Conservation (phyloP, 2,113 vertebrate species). For the Takifugu bimaculatus region DNA sequence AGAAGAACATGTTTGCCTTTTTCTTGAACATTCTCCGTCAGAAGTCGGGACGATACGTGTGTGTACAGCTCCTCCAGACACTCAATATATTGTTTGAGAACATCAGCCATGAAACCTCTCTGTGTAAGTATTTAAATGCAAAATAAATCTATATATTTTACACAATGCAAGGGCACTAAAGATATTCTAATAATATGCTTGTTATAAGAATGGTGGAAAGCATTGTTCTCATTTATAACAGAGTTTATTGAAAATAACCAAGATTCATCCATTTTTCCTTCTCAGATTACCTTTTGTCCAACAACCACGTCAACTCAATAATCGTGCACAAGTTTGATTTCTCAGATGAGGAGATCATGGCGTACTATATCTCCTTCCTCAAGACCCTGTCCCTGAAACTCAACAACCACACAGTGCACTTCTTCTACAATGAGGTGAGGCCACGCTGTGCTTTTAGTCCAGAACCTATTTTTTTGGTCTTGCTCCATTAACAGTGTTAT, state of each 20-base stretch:
- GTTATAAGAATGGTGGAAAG: neutral
- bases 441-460: neutral
- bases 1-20: slow-evolving; percentile 99
- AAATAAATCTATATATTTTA: neutral
- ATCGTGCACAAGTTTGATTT: slow-evolving; percentile 99
- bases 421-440: slow-evolving; percentile 99
- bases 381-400: slow-evolving; percentile 97
- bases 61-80: slow-evolving; percentile 97
- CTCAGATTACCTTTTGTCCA: slow-evolving; percentile 93
- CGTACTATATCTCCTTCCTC: slow-evolving; percentile 97
- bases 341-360: slow-evolving; percentile 99
- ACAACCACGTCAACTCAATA: slow-evolving; percentile 98
- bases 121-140: slow-evolving; percentile 80
- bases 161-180: neutral
- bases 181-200: too few species aligned
- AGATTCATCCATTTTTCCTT: neutral
- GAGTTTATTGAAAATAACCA: neutral
- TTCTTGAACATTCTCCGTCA: slow-evolving; percentile 97
- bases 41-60: slow-evolving; percentile 95
- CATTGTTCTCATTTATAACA: too few species aligned
- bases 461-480: neutral
- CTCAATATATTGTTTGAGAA: slow-evolving; percentile 99
- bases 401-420: slow-evolving; percentile 97
- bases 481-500: too few species aligned
- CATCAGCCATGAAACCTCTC: slow-evolving; percentile 95